phyloP scores from a whole-genome alignment of 2,113 vertebrate species.

The Cheirogaleus medius region DNA sequence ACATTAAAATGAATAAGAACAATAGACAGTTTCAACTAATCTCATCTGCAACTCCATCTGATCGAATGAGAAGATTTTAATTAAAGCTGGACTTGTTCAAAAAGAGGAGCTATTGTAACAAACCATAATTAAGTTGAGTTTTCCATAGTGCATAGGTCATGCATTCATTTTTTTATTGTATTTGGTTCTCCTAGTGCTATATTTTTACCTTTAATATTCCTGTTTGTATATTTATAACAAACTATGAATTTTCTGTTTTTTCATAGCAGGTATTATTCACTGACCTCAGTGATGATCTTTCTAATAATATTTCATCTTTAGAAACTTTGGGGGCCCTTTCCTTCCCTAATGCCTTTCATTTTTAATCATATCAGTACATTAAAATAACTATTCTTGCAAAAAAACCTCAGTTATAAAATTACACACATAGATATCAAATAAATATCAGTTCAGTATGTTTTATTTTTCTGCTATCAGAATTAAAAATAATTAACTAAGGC shows the following conservation, averaged over 20 bases:
- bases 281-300: background rate
- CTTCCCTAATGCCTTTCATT: background rate
- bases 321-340: background rate
- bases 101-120: conserved; percentile 29
- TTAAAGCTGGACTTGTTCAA: conserved; percentile 41
- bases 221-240: conserved; percentile 58
- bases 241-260: conserved; percentile 38
- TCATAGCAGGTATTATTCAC: background rate
- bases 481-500: conserved; percentile 16
- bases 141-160: background rate
- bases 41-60: conserved; percentile 57
- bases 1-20: conserved; percentile 63
- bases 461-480: conserved; percentile 34
- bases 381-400: conserved; percentile 12
- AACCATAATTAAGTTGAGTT: conserved; percentile 65
- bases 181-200: background rate
- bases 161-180: conserved; percentile 48
- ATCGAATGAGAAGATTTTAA: conserved; percentile 67
- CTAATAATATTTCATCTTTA: conserved; percentile 29
- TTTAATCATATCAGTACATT: background rate
- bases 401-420: background rate
- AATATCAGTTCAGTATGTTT: background rate
- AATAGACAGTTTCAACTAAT: conserved; percentile 52
- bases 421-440: background rate
- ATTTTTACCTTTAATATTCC: conserved; percentile 58